These are phyloP conservation scores for Anthoscopus minutus DNA, from an alignment of 2,113 vertebrate genomes.

Conservation along the genomic window DNA sequence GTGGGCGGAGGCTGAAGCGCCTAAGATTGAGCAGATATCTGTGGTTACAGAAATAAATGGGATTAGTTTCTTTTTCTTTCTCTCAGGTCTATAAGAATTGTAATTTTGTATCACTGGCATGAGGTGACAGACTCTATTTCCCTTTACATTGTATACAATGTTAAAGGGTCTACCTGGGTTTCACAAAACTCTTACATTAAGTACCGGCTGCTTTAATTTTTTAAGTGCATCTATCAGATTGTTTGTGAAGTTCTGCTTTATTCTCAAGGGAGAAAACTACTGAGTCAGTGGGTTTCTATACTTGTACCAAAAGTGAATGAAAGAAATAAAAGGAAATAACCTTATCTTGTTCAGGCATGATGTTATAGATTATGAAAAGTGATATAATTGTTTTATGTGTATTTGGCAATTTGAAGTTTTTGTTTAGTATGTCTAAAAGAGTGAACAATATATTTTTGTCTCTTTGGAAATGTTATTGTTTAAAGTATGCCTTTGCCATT, in stretches of 20 bases:
- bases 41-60: neutral
- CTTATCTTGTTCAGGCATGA: slow-evolving; percentile 12
- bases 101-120: neutral
- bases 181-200: neutral
- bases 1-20: neutral
- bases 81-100: neutral
- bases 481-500: slow-evolving; percentile 25
- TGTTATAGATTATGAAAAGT: neutral
- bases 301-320: neutral
- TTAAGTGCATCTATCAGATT: neutral
- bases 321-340: slow-evolving; percentile 18
- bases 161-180: neutral
- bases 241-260: neutral
- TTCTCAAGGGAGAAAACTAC: neutral
- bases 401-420: neutral
- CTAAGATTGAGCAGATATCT: accelerated
- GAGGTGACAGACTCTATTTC: neutral
- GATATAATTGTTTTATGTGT: slow-evolving; percentile 11
- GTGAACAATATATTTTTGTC: slow-evolving; percentile 22
- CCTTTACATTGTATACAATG: neutral
- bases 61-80: neutral
- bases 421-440: neutral
- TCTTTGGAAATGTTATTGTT: slow-evolving; percentile 38
- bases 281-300: neutral
- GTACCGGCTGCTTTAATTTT: neutral